Base-by-base conservation (phyloP, 2,797 vertebrate species). In the Buceros bicornis region DNA sequence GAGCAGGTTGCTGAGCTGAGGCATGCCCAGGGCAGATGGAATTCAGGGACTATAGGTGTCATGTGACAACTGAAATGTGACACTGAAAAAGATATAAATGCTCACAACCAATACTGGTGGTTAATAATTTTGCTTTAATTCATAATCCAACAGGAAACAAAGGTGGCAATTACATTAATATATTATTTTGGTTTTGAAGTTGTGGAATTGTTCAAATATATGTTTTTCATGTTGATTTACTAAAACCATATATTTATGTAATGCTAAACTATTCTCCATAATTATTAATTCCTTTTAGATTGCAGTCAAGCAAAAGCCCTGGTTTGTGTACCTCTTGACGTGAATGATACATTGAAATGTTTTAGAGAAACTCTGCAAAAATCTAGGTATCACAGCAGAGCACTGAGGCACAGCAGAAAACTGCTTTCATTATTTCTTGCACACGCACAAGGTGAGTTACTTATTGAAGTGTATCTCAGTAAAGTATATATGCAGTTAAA, bases 251-350 rank as follows among this genome's bases (percentile, higher is more conserved):
- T 78, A 19, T 70, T 93, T 66, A 10, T 50, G 8, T 62, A 69
- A 62, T 58, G 20, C 11, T 61, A 37, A 53, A 13, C 57, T 89
- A 3, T 82, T 89, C 69, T 86, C 26, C 13, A 5, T 76, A 62
- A 82, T 77, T 73, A 45, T 86, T 87, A 26, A 88, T 90, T 94
- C 19, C 25, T 96, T 98, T 93, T 97, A 99, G 99, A 98, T 80
- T 58, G 61, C 6, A 95, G 72, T 60, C 96, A 77, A 80, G 97
- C 98, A 54, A 98, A 98, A 98, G 93, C 94, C n/a, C 96, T 98
- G 10, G 96, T 99, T 84, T 97, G 97, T 33, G 99, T 99, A 80
- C 99, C 99, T 12, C 92, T 99, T 96, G 98, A 99, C 82, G 98
- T 99, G 93, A 97, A 98, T 26, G 98, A 99, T 93, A 98, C 99